These are phyloP conservation scores for Ahaetulla prasina DNA, from an alignment of 2,113 vertebrate genomes.

Conservation along the genomic window DNA sequence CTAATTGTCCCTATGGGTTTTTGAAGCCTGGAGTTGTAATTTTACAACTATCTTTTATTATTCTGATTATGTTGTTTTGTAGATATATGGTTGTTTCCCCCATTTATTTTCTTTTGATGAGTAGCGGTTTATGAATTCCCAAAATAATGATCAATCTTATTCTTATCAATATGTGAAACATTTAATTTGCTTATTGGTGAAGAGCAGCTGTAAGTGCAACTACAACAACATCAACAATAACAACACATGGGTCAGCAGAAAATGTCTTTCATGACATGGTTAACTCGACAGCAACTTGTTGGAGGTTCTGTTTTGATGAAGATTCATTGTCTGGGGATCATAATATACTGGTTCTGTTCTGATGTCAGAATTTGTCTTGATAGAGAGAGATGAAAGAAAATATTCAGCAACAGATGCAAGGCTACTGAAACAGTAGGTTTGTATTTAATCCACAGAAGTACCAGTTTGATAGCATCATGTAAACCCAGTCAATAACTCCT, in stretches of 20 bases:
- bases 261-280: neutral
- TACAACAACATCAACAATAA: neutral
- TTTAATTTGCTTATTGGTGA: neutral
- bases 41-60: neutral
- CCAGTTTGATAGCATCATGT: slow-evolving; percentile 16
- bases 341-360: neutral
- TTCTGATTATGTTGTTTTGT: neutral
- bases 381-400: neutral
- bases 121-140: neutral
- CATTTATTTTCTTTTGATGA: neutral
- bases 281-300: neutral
- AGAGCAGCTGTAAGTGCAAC: neutral
- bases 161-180: slow-evolving; percentile 1
- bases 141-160: neutral
- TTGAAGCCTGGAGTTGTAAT: neutral
- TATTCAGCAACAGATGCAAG: neutral
- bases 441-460: slow-evolving; percentile 36
- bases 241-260: neutral
- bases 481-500: slow-evolving; percentile 52
- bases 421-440: slow-evolving; percentile 18
- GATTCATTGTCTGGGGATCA: neutral
- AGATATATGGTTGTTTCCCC: neutral
- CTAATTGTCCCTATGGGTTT: neutral
- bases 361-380: neutral
- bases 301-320: neutral